Evolutionary conservation across 2,888 invertebrate genomes (phyloP).

Genomic region (Microlaimidae sp.): DNA sequence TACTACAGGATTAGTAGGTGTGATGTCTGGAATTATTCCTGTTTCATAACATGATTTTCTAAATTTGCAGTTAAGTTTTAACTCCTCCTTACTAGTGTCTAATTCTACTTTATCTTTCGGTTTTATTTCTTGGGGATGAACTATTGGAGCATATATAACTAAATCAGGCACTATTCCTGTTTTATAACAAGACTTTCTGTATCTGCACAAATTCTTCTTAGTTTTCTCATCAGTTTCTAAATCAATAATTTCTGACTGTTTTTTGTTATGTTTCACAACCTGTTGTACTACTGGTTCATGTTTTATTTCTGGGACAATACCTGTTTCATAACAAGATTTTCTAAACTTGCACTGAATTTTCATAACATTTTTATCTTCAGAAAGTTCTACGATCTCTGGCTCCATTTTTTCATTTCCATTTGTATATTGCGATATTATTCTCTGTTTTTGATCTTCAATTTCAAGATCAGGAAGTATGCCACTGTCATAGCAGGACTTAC

Average conservation of each 20-base stretch:
- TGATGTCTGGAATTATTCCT: not conserved
- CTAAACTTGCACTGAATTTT: not conserved
- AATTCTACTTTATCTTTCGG: not conserved
- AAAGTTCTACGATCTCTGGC: not conserved
- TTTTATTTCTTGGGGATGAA: not conserved
- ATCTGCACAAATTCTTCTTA: not conserved
- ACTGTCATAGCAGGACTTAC: not conserved
- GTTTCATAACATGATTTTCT: not conserved
- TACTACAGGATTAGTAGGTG: too few relatives aligned
- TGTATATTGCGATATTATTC: too few relatives aligned
- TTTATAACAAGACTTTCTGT: not conserved
- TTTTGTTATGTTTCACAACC: not conserved
- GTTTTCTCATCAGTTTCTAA: not conserved
- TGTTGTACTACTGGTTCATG: not conserved
- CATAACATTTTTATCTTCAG: not conserved
- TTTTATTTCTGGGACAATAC: not conserved
- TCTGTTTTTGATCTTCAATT: too few relatives aligned
- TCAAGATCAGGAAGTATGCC: not conserved
- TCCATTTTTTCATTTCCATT: not conserved
- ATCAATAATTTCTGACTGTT: not conserved
- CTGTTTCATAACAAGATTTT: slow-evolving; percentile 1
- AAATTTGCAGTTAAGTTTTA: not conserved
- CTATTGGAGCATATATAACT: too few relatives aligned
- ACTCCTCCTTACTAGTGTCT: not conserved
- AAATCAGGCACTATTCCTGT: slow-evolving; percentile 2